Evolutionary conservation across 2,113 vertebrate genomes (phyloP).

Genomic region (Callithrix jacchus): DNA sequence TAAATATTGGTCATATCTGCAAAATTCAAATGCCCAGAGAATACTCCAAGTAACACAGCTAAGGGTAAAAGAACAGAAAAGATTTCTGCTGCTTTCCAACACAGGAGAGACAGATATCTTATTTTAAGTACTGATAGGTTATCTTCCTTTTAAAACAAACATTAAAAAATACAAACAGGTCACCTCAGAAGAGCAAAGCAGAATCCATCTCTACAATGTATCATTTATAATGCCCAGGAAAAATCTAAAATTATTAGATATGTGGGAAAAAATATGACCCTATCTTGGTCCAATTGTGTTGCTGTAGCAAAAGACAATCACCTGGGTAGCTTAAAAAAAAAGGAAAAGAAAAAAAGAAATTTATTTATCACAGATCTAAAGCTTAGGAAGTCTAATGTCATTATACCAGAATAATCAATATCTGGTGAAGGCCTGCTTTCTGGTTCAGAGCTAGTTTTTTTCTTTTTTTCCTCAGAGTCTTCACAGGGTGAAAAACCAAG

Average conservation of each 20-base stretch:
- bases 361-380: neutral
- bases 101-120: neutral
- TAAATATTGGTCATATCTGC: neutral
- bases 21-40: neutral
- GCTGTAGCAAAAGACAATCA: neutral
- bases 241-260: neutral
- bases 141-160: neutral
- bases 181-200: neutral
- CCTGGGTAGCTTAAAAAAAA: neutral
- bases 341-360: neutral
- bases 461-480: neutral
- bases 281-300: too few species aligned
- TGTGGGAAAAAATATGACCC: neutral
- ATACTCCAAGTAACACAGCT: neutral
- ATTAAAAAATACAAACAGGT: neutral
- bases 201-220: neutral
- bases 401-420: neutral
- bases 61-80: neutral
- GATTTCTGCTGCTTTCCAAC: neutral
- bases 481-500: neutral
- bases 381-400: neutral
- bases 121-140: neutral
- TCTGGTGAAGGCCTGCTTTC: neutral
- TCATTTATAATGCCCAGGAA: neutral
- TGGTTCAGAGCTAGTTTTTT: neutral